phyloP scores from a whole-genome alignment of 2,888 invertebrate species.

The Sinohyriopsis cumingii region DNA sequence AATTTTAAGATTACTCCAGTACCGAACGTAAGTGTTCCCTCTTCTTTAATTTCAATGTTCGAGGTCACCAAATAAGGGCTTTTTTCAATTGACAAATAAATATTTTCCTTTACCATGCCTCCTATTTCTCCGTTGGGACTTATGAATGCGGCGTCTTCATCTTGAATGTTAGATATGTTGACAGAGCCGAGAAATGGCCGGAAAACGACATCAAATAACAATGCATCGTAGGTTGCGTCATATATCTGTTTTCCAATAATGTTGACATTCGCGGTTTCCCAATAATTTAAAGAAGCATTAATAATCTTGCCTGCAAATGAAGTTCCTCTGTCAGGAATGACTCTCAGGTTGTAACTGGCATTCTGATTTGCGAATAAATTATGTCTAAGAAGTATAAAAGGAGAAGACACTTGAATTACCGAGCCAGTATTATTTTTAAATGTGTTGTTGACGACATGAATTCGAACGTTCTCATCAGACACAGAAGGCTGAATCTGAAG shows the following conservation, averaged over 20 bases:
- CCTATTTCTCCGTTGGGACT: slow-evolving; percentile 21
- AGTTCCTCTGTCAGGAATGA: background rate
- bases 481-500: background rate
- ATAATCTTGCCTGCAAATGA: slow-evolving; percentile 1
- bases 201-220: slow-evolving; percentile 14
- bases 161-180: slow-evolving; percentile 17
- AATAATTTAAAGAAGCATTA: slow-evolving; percentile 33
- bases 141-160: slow-evolving; percentile 15
- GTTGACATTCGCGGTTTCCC: slow-evolving; percentile 24
- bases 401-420: slow-evolving; percentile 6
- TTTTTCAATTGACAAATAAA: slow-evolving; percentile 5
- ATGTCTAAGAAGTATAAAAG: slow-evolving; percentile 12
- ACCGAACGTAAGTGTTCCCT: slow-evolving; percentile 19
- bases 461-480: no score
- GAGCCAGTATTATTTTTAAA: slow-evolving; percentile 20
- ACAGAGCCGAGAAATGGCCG: slow-evolving; percentile 25
- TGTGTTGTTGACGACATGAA: background rate
- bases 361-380: slow-evolving; percentile 28
- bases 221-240: slow-evolving; percentile 19
- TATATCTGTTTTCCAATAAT: slow-evolving; percentile 20
- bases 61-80: slow-evolving; percentile 27
- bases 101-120: slow-evolving; percentile 18
- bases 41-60: slow-evolving; percentile 21
- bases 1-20: slow-evolving; percentile 28
- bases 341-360: slow-evolving; percentile 19